Conservation (phyloP, 2,797 vertebrate species). For the Cynodonichthys magdalenae region DNA sequence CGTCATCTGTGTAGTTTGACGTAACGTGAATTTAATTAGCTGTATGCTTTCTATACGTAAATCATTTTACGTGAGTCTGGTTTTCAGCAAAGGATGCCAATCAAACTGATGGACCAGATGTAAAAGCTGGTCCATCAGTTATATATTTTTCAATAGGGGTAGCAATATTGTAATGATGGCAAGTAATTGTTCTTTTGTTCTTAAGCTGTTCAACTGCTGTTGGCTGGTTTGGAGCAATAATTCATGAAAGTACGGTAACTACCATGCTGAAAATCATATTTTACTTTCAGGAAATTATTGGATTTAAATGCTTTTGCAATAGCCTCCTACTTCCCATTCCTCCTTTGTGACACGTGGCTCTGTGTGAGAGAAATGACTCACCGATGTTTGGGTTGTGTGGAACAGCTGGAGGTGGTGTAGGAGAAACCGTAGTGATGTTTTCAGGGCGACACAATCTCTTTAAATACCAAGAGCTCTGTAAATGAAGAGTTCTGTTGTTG, state of each 20-base stretch:
- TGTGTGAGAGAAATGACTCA: conserved; percentile 55
- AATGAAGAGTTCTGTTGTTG: not conserved
- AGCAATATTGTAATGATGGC: too few species aligned
- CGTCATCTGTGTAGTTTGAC: conserved; percentile 47
- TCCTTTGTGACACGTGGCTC: conserved; percentile 8
- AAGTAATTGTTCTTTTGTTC: too few species aligned
- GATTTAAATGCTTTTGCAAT: not conserved
- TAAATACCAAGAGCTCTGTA: not conserved
- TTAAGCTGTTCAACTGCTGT: too few species aligned
- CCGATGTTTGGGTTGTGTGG: conserved; percentile 46
- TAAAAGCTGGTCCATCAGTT: too few species aligned
- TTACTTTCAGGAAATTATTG: not conserved
- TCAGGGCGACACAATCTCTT: not conserved
- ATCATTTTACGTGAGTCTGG: too few species aligned
- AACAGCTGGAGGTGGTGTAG: conserved; percentile 30
- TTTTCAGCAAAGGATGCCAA: not conserved
- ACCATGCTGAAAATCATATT: not conserved
- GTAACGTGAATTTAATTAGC: conserved; percentile 14
- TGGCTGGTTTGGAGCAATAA: too few species aligned
- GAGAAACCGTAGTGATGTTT: not conserved
- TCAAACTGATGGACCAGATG: not conserved
- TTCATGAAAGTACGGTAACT: too few species aligned
- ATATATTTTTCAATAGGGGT: too few species aligned
- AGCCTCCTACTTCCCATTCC: not conserved
- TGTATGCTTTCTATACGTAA: not conserved